phyloP scores from a whole-genome alignment of 2,888 invertebrate species.

The Drosophila melanosoma region DNA sequence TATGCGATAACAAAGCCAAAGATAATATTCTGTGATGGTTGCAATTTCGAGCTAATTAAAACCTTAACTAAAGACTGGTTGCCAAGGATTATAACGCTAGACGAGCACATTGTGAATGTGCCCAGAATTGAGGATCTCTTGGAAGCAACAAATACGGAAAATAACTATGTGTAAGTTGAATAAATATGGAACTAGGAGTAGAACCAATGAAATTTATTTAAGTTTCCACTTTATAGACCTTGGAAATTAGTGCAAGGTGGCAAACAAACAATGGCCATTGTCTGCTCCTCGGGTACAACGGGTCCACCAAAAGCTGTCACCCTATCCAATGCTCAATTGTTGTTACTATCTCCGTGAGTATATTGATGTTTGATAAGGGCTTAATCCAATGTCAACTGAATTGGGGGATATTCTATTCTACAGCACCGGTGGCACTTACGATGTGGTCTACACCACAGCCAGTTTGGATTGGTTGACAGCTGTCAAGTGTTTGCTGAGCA shows the following conservation, averaged over 20 bases:
- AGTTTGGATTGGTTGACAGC: conserved; percentile 66
- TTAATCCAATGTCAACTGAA: not conserved
- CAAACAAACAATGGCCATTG: conserved; percentile 56
- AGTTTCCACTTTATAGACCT: conserved; percentile 25
- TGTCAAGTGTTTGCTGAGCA: conserved; percentile 23
- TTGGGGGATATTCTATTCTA: not conserved
- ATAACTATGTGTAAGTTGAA: conserved; percentile 28
- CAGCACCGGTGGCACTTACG: conserved; percentile 26
- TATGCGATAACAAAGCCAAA: conserved; percentile 60
- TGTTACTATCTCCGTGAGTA: conserved; percentile 28
- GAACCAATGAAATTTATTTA: not conserved
- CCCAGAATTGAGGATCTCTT: conserved; percentile 30
- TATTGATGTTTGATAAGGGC: not conserved
- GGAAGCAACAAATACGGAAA: not conserved
- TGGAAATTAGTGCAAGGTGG: conserved; percentile 29
- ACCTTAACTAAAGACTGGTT: conserved; percentile 38
- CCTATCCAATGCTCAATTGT: conserved; percentile 48
- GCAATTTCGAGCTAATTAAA: conserved; percentile 41
- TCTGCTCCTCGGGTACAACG: conserved; percentile 72
- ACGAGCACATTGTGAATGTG: conserved; percentile 26
- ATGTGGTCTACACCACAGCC: conserved; percentile 44
- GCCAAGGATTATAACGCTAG: conserved; percentile 37
- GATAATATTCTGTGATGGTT: conserved; percentile 67
- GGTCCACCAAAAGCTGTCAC: conserved; percentile 68
- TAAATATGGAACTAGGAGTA: too few species aligned